A percentile compares a stretch with the other conserved stretches of the same genome.
Conservation (phyloP, 1,140 invertebrate species). For the Leptinotarsa undecemlineata region DNA sequence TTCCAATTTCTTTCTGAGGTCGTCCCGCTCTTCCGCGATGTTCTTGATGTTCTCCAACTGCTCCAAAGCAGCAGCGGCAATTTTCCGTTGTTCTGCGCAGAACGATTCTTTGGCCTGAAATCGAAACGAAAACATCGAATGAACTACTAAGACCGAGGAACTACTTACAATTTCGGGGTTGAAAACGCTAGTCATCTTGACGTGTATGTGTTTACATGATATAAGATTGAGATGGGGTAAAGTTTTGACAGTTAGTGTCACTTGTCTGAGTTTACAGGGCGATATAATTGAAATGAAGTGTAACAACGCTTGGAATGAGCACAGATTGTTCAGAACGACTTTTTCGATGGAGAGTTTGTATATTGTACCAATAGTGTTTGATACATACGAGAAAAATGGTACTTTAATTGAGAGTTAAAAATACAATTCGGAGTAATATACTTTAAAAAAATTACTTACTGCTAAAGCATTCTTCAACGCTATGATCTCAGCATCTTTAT, state of each 20-base stretch:
- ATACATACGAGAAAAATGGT: too few species aligned
- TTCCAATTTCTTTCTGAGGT: conserved; percentile 36
- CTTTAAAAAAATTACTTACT: conserved; percentile 18
- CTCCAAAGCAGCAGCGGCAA: conserved; percentile 41
- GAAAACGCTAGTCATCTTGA: conserved; percentile 33
- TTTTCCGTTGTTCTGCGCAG: conserved; percentile 40
- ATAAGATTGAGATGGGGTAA: too few species aligned
- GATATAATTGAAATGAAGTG: too few species aligned
- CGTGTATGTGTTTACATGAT: conserved; percentile 4
- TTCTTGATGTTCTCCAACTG: conserved; percentile 45
- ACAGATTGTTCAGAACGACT: too few species aligned
- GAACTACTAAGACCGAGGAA: too few species aligned
- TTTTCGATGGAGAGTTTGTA: too few species aligned
- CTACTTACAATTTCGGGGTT: conserved; percentile 34
- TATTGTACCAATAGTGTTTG: too few species aligned
- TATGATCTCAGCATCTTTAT: conserved; percentile 29
- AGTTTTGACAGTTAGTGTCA: neutral
- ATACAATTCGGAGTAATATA: neutral
- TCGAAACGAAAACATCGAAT: neutral
- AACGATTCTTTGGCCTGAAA: conserved; percentile 39
- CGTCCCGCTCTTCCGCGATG: conserved; percentile 42
- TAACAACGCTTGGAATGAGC: too few species aligned
- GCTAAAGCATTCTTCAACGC: conserved; percentile 29
- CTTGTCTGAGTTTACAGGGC: too few species aligned
- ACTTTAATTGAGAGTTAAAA: neutral